Conservation (phyloP, 2,113 vertebrate genomes). For the Crotalus tigris region DNA sequence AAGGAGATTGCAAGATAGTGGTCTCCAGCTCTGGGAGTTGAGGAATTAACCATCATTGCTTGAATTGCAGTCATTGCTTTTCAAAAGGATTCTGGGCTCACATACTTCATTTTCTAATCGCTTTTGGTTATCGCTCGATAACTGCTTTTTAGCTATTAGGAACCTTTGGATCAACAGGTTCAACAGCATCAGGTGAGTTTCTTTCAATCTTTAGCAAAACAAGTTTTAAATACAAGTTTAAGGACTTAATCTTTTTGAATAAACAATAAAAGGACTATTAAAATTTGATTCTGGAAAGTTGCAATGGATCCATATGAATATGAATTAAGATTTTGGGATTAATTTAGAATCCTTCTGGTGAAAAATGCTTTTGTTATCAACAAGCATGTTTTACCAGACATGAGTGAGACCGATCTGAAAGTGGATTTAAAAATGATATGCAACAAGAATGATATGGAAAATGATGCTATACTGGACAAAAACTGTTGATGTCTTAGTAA, state of each 20-base stretch:
- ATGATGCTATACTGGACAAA: not conserved
- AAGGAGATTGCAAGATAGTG: not conserved
- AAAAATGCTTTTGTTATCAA: not conserved
- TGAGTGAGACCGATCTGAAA: not conserved
- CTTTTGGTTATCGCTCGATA: not conserved
- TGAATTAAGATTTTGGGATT: not conserved
- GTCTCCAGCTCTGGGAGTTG: not conserved
- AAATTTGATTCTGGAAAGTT: not conserved
- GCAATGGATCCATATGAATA: not conserved
- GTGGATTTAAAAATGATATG: not conserved
- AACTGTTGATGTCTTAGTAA: not conserved
- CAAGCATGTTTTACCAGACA: not conserved
- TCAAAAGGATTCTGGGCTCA: not conserved
- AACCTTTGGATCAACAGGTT: not conserved
- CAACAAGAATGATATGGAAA: not conserved
- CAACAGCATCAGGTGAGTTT: not conserved
- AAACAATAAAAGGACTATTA: not conserved
- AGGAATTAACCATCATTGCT: not conserved
- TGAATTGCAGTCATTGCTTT: not conserved
- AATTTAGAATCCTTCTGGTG: not conserved
- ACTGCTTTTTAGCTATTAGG: not conserved
- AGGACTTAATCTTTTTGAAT: not conserved
- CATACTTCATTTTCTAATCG: not conserved
- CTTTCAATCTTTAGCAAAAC: not conserved
- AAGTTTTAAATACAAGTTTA: not conserved